These are phyloP conservation scores for Archegozetes longisetosus DNA, from an alignment of 1,140 invertebrate species.

Conservation along the genomic window DNA sequence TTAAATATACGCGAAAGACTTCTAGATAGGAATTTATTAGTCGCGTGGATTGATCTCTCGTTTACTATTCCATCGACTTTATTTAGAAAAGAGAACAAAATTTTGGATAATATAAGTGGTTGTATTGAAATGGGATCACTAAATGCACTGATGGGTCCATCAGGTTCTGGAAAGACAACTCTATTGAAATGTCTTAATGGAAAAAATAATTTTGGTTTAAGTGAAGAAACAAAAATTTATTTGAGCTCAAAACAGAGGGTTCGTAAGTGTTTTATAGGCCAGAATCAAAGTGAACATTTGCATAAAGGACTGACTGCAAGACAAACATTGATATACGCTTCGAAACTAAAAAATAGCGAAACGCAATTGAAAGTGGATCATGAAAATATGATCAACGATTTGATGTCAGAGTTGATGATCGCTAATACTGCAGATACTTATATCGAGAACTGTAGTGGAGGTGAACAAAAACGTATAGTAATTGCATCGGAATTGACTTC, in stretches of 20 bases:
- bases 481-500: conserved; percentile 77
- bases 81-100: too few species aligned
- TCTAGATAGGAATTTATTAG: too few species aligned
- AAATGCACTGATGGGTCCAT: conserved; percentile 20
- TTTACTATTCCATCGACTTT: too few species aligned
- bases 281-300: conserved; percentile 47
- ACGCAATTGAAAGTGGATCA: neutral
- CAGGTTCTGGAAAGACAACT: conserved; percentile 24
- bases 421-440: conserved; percentile 40
- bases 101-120: conserved; percentile 8
- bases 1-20: too few species aligned
- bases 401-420: conserved; percentile 42
- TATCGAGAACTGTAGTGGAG: conserved; percentile 36
- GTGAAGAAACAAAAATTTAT: neutral
- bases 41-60: too few species aligned
- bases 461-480: conserved; percentile 77
- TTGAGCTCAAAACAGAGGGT: neutral
- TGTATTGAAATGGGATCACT: neutral
- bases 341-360: conserved; percentile 52
- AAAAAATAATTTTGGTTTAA: neutral
- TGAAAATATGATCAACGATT: neutral
- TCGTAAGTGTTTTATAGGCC: neutral
- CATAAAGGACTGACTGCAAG: conserved; percentile 66
- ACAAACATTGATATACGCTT: conserved; percentile 80
- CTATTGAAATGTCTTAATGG: conserved; percentile 14